Percentiles rank a stretch among this genome's conserved stretches.
phyloP scores from a whole-genome alignment of 2,113 vertebrate genomes.

The Pachycephala philippinensis region DNA sequence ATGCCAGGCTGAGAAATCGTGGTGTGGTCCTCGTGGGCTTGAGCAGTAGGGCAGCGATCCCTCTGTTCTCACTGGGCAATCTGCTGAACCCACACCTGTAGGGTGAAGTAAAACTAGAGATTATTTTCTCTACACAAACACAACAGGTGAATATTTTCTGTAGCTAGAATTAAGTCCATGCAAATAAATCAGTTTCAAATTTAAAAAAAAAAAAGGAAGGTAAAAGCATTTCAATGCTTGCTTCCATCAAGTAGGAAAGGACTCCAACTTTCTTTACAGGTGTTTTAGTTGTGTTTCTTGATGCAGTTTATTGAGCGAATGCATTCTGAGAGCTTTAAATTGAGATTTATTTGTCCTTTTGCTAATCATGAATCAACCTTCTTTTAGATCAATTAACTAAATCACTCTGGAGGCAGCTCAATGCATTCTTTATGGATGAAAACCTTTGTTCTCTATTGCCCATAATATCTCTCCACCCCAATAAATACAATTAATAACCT shows the following conservation, averaged over 20 bases:
- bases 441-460: conserved; percentile 58
- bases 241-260: not conserved
- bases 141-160: not conserved
- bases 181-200: not conserved
- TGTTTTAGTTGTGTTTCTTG: conserved; percentile 18
- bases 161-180: not conserved
- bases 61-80: not conserved
- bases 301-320: conserved; percentile 30
- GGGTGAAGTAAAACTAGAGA: not conserved
- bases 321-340: conserved; percentile 56
- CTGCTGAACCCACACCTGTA: not conserved
- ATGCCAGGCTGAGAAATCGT: not conserved
- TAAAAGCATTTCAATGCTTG: not conserved
- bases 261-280: not conserved
- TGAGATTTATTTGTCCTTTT: conserved; percentile 73
- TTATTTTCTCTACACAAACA: not conserved
- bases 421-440: conserved; percentile 62
- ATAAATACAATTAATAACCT: conserved; percentile 63
- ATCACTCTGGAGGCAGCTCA: conserved; percentile 59
- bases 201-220: not conserved
- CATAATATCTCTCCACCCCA: conserved; percentile 46
- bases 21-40: not conserved
- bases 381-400: conserved; percentile 72
- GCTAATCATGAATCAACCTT: conserved; percentile 65
- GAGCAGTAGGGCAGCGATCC: not conserved